A percentile compares a stretch with the other conserved stretches of the same genome.
Conservation (phyloP, 2,113 vertebrate genomes). For the Anas platyrhynchos region DNA sequence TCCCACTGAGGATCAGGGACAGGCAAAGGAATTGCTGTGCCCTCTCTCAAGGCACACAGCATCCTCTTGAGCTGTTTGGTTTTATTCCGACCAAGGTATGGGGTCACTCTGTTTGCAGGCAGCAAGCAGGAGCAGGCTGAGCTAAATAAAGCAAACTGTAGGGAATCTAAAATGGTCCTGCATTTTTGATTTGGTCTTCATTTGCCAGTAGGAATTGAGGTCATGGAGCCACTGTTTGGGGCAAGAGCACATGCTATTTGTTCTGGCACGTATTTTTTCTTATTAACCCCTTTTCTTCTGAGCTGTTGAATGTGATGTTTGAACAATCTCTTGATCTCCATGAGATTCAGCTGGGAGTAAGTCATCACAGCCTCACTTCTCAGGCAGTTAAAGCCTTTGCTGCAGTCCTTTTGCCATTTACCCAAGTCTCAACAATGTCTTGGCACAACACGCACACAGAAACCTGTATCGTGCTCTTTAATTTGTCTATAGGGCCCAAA, state of each 20-base stretch:
- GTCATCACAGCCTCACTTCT: not conserved
- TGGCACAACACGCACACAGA: not conserved
- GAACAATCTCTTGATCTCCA: not conserved
- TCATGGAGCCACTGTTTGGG: not conserved
- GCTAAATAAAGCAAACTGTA: not conserved
- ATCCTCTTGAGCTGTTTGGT: fast-evolving
- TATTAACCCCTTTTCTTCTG: not conserved
- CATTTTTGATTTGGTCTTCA: not conserved
- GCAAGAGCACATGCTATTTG: not conserved
- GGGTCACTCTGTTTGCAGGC: not conserved
- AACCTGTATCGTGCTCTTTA: not conserved
- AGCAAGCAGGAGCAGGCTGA: not conserved
- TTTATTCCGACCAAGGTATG: not conserved
- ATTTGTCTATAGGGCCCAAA: not conserved
- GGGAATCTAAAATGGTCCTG: not conserved
- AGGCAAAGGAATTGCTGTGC: not conserved
- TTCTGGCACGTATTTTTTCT: not conserved
- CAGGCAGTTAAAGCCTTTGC: not conserved
- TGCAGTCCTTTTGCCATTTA: not conserved
- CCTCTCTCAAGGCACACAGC: not conserved
- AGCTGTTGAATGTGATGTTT: not conserved
- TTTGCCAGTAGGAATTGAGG: not conserved
- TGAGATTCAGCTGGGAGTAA: not conserved
- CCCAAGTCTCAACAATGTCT: not conserved
- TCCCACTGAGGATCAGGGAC: fast-evolving